These are phyloP conservation scores for Rhombomys opimus DNA, from an alignment of 2,113 vertebrate species.

Conservation along the genomic window DNA sequence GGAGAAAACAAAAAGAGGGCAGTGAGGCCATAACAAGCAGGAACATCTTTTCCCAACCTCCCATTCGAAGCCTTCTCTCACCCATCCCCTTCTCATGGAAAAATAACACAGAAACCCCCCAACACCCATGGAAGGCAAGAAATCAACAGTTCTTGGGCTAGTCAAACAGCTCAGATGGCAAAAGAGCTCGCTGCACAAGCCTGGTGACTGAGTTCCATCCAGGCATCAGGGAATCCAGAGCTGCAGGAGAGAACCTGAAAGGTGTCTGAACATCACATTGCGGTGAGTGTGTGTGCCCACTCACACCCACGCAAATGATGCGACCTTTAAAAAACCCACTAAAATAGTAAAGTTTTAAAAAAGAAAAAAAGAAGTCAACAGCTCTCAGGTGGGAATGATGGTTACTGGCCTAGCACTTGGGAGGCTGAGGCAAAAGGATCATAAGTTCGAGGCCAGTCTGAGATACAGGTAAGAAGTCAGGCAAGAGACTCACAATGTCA, in stretches of 20 bases:
- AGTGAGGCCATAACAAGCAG: not conserved
- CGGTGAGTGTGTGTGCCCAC: not conserved
- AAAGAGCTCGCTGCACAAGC: not conserved
- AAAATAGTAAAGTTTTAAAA: not conserved
- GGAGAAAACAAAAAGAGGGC: constrained; percentile 30
- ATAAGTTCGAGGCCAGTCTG: not conserved
- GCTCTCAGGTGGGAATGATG: not conserved
- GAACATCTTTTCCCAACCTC: too few species aligned
- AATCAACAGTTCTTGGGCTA: not conserved
- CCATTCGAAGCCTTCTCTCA: not conserved
- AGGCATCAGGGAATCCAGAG: too few species aligned
- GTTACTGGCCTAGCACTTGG: not conserved
- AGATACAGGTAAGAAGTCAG: not conserved
- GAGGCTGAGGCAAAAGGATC: not conserved
- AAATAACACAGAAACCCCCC: not conserved
- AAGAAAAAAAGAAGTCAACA: not conserved
- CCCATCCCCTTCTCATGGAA: not conserved
- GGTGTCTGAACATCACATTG: not conserved
- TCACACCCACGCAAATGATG: not conserved
- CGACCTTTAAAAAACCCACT: not conserved
- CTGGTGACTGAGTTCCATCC: not conserved
- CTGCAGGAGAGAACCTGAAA: not conserved
- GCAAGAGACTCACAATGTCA: constrained; percentile 91
- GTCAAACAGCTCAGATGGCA: not conserved
- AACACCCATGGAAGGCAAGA: not conserved